Conservation (phyloP, 2,797 vertebrate genomes). For the Apogon hyalosoma region DNA sequence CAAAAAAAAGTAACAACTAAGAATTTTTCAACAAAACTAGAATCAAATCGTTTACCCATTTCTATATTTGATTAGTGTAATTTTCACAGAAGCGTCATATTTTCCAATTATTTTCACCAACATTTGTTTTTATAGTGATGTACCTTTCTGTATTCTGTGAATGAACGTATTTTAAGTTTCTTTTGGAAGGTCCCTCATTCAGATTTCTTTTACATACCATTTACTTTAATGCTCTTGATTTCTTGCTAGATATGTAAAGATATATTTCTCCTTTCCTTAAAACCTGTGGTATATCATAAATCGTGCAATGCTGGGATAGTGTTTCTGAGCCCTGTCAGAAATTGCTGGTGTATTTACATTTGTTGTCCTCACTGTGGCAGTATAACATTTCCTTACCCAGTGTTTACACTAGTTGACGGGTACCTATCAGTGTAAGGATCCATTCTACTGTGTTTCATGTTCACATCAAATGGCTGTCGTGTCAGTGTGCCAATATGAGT, state of each 20-base stretch:
- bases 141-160: background rate
- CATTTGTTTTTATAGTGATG: background rate
- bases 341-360: constrained; percentile 48
- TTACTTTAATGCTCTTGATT: background rate
- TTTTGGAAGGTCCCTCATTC: background rate
- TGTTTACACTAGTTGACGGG: constrained; percentile 20
- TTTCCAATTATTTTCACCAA: background rate
- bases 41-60: background rate
- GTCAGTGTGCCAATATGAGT: background rate
- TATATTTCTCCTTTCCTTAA: no score
- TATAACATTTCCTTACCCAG: constrained; percentile 25
- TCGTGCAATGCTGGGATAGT: constrained; percentile 13
- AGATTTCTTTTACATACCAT: background rate
- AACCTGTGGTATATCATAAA: no score
- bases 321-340: constrained; percentile 9
- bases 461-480: constrained; percentile 1
- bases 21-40: background rate
- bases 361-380: constrained; percentile 61
- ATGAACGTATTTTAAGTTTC: background rate
- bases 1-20: background rate
- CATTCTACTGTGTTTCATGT: constrained; percentile 1
- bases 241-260: no score
- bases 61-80: background rate
- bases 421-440: constrained; percentile 4
- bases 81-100: background rate